Conservation (phyloP, 2,113 vertebrate genomes). For the Lucifuga dentata region DNA sequence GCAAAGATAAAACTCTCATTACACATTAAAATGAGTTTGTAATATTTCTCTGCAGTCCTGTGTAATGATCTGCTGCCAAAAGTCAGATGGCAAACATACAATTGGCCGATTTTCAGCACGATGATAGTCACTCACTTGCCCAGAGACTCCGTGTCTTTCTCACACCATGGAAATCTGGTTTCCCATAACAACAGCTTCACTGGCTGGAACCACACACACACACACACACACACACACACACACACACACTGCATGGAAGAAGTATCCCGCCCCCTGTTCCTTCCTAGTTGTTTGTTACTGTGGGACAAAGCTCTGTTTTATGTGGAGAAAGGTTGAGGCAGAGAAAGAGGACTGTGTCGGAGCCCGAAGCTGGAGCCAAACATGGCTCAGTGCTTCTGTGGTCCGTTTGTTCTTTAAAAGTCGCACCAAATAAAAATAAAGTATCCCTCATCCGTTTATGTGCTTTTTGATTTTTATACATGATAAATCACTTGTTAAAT, state of each 20-base stretch:
- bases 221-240: constrained; percentile 23
- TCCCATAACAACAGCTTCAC: constrained; percentile 66
- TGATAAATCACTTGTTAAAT: too few species aligned
- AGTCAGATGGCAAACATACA: constrained; percentile 43
- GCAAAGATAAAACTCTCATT: too few species aligned
- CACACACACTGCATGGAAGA: constrained; percentile 44
- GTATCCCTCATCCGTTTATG: too few species aligned
- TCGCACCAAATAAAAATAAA: constrained; percentile 23
- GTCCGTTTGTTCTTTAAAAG: constrained; percentile 47
- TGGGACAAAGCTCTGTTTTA: constrained; percentile 77
- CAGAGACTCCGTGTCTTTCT: constrained; percentile 33
- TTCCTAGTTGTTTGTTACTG: constrained; percentile 72
- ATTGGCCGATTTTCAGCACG: constrained; percentile 37
- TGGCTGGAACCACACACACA: constrained; percentile 47
- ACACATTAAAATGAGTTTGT: background rate
- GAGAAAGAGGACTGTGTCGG: constrained; percentile 71
- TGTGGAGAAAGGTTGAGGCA: constrained; percentile 62
- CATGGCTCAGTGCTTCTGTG: constrained; percentile 60
- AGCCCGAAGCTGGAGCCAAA: constrained; percentile 50
- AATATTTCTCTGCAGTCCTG: constrained; percentile 7
- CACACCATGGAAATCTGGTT: constrained; percentile 58
- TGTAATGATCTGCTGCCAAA: constrained; percentile 32
- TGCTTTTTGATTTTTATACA: too few species aligned
- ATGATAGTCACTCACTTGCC: constrained; percentile 33
- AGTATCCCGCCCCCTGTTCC: constrained; percentile 67